Evolutionary conservation across 1,140 invertebrate genomes (phyloP).

Genomic region (Periplaneta americana): DNA sequence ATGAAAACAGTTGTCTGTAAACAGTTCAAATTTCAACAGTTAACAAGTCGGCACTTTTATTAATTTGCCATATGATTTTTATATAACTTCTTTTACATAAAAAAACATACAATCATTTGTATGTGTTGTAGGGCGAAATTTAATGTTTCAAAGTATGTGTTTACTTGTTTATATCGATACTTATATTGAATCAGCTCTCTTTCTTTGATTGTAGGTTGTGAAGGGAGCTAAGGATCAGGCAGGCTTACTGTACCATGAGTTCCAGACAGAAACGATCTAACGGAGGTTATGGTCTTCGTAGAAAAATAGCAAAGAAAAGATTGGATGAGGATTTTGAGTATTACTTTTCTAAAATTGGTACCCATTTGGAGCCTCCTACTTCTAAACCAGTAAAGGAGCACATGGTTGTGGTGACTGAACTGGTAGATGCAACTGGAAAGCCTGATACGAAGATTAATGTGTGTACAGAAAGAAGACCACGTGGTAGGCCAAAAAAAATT

Average conservation of each 20-base stretch:
- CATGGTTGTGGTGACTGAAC: background rate
- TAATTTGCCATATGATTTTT: too few species aligned
- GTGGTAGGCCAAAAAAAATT: slow-evolving; percentile 11
- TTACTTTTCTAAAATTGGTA: slow-evolving; percentile 17
- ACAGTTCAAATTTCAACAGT: too few species aligned
- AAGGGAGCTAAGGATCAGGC: background rate
- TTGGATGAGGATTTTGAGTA: slow-evolving; percentile 21
- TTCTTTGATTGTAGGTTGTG: slow-evolving; percentile 15
- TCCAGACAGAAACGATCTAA: slow-evolving; percentile 18
- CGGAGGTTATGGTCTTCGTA: slow-evolving; percentile 19
- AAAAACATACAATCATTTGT: too few species aligned
- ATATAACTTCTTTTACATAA: too few species aligned
- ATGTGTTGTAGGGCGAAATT: too few species aligned
- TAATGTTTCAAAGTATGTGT: background rate
- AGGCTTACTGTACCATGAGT: slow-evolving; percentile 10
- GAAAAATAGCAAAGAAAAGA: slow-evolving; percentile 16
- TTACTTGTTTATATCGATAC: background rate
- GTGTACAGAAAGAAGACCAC: slow-evolving; percentile 4
- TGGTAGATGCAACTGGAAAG: background rate
- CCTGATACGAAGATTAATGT: background rate
- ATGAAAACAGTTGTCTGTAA: too few species aligned
- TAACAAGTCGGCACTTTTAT: too few species aligned
- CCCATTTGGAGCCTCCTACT: background rate
- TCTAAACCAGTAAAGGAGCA: slow-evolving; percentile 4
- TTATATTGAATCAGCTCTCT: slow-evolving; percentile 18